Conservation (phyloP, 2,113 vertebrate species). For the Archocentrus centrarchus region DNA sequence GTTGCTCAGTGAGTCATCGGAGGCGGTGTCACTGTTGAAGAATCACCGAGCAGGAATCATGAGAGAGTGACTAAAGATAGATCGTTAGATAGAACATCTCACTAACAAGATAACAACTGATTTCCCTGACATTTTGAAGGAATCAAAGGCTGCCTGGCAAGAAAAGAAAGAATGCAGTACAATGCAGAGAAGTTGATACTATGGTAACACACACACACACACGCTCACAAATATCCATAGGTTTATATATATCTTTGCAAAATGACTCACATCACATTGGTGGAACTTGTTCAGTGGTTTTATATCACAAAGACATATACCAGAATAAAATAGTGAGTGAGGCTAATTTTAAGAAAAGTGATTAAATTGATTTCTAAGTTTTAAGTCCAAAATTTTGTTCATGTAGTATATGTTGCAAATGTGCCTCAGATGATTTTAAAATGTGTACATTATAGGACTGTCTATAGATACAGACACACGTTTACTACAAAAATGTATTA, state of each 20-base stretch:
- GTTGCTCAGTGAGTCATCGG: conserved; percentile 74
- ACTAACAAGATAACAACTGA: conserved; percentile 71
- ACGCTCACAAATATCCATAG: background rate
- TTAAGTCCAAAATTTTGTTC: background rate
- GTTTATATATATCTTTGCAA: background rate
- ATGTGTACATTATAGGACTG: background rate
- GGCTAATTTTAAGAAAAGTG: background rate
- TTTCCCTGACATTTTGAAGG: conserved; percentile 65
- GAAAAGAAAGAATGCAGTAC: conserved; percentile 6
- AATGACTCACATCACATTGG: background rate
- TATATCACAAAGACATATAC: background rate
- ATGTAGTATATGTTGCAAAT: background rate
- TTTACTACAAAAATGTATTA: background rate
- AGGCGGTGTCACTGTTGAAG: conserved; percentile 65
- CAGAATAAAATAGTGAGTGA: background rate
- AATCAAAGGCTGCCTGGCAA: conserved; percentile 42
- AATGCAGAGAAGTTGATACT: background rate
- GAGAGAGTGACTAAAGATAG: conserved; percentile 74
- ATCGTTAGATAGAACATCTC: conserved; percentile 55
- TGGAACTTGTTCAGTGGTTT: background rate
- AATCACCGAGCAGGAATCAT: conserved; percentile 59
- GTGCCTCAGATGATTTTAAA: no score
- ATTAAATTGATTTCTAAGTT: background rate
- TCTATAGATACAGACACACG: background rate
- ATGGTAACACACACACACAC: conserved; percentile 8